Conservation (phyloP, 2,113 vertebrate species). For the Megaptera novaeangliae region DNA sequence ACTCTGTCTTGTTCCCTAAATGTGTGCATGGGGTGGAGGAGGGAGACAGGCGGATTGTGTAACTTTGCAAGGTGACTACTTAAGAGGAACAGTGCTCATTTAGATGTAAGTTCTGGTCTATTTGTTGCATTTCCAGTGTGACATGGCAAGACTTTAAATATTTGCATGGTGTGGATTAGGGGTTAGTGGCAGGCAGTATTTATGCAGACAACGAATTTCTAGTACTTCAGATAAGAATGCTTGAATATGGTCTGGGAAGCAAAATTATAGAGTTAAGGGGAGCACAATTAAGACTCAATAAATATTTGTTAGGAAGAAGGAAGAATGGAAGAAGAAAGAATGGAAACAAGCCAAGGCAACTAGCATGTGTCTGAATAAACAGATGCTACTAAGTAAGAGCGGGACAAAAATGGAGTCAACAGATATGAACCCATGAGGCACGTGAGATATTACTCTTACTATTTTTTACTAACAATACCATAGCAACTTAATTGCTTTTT, state of each 20-base stretch:
- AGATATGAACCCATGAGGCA: not conserved
- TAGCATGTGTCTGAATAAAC: not conserved
- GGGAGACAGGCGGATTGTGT: not conserved
- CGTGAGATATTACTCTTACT: not conserved
- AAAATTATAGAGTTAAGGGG: not conserved
- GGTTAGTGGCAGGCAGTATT: not conserved
- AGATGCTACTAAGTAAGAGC: not conserved
- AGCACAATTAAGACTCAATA: not conserved
- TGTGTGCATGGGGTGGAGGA: too few relatives aligned
- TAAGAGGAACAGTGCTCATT: not conserved
- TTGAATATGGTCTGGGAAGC: not conserved
- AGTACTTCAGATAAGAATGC: not conserved
- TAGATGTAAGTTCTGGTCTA: not conserved
- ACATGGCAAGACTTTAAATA: not conserved
- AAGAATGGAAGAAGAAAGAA: not conserved
- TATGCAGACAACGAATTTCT: not conserved
- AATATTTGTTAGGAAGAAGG: not conserved
- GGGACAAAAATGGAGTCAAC: not conserved
- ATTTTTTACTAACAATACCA: conserved; percentile 59
- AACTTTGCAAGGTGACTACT: not conserved
- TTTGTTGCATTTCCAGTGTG: not conserved
- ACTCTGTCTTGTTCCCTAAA: not conserved
- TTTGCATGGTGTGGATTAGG: not conserved
- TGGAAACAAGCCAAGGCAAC: not conserved
- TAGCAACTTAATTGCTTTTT: conserved; percentile 54